Evolutionary conservation across 2,113 vertebrate genomes (phyloP).

Genomic region (Phalacrocorax brasilianus): DNA sequence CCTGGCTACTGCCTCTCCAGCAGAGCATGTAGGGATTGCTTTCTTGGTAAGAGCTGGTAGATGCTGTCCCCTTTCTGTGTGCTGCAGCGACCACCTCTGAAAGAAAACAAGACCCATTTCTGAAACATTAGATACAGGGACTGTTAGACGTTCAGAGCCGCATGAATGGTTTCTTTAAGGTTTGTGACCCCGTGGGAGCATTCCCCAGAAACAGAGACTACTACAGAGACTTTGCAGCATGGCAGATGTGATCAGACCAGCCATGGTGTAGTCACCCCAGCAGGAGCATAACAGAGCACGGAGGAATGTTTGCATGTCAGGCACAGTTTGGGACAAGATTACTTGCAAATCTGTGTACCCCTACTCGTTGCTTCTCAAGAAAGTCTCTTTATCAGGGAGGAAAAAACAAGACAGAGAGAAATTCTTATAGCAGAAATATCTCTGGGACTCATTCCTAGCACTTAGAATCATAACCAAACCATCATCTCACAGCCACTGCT

Average conservation of each 20-base stretch:
- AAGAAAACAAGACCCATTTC: neutral
- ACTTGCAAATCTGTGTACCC: neutral
- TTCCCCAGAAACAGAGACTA: neutral
- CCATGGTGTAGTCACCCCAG: rapidly evolving
- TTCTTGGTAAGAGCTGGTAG: neutral
- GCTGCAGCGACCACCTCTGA: neutral
- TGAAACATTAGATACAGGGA: neutral
- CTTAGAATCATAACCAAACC: neutral
- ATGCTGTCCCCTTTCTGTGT: neutral
- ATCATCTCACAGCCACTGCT: neutral
- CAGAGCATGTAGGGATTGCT: neutral
- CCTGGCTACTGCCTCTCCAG: neutral
- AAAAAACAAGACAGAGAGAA: neutral
- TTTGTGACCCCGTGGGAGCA: neutral
- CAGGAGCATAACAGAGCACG: neutral
- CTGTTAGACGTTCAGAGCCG: neutral
- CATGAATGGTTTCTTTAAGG: neutral
- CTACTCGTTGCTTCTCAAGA: neutral
- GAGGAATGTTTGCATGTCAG: neutral
- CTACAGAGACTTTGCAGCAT: neutral
- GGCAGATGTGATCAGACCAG: neutral
- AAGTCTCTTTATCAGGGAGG: neutral
- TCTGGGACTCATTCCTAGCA: neutral
- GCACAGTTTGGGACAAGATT: neutral
- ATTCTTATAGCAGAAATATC: neutral